Evolutionary conservation across 2,888 invertebrate species (phyloP).

Genomic region (Stenoptilia bipunctidactyla): DNA sequence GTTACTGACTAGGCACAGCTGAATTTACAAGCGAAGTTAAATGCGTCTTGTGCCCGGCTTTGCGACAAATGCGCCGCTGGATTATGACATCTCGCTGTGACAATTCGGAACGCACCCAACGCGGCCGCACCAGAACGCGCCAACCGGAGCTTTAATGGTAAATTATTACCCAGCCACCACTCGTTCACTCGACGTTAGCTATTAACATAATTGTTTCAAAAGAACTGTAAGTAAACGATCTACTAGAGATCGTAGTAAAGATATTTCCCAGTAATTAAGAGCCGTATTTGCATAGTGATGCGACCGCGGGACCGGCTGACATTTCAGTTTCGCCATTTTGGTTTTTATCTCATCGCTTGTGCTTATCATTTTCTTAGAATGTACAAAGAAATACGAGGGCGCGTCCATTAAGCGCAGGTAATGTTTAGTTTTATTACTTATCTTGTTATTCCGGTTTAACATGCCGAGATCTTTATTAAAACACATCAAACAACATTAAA

Average conservation of each 20-base stretch:
- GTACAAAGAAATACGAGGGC: constrained; percentile 25
- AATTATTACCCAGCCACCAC: constrained; percentile 39
- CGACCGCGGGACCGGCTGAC: constrained; percentile 32
- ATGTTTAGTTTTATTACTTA: constrained; percentile 34
- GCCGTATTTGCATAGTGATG: constrained; percentile 55
- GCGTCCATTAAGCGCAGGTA: constrained; percentile 33
- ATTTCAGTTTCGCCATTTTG: constrained; percentile 43
- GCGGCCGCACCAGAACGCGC: constrained; percentile 18
- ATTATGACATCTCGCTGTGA: constrained; percentile 46
- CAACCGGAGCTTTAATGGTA: constrained; percentile 47
- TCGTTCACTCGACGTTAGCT: constrained; percentile 25
- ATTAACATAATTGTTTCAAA: constrained; percentile 63
- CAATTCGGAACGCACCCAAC: constrained; percentile 21
- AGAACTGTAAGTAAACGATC: constrained; percentile 51
- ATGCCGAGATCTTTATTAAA: constrained; percentile 23
- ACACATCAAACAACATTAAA: constrained; percentile 21
- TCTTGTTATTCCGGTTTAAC: constrained; percentile 32
- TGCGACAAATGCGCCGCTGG: constrained; percentile 38
- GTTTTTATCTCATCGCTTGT: constrained; percentile 33
- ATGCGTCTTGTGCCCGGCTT: constrained; percentile 33
- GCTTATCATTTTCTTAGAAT: constrained; percentile 40
- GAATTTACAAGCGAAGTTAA: constrained; percentile 53
- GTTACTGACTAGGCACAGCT: constrained; percentile 44
- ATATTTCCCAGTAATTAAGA: constrained; percentile 48
- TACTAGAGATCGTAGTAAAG: constrained; percentile 52